phyloP scores from a whole-genome alignment of 2,113 vertebrate genomes.

The Balaeniceps rex region DNA sequence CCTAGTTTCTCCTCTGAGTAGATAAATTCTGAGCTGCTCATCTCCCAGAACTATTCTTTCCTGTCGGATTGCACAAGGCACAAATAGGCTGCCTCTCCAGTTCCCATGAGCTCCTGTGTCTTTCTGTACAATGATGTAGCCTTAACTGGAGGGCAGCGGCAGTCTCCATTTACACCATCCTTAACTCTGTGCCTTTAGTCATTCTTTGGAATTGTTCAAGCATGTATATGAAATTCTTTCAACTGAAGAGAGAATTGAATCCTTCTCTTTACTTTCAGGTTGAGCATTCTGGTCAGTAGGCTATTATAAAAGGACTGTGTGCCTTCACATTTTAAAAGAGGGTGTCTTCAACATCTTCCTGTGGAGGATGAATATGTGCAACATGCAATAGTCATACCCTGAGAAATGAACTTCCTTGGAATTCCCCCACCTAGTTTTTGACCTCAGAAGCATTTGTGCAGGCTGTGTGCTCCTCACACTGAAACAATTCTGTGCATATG shows the following conservation, averaged over 20 bases:
- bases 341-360: background rate
- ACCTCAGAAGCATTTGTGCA: background rate
- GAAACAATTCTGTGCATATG: rapidly evolving
- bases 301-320: background rate
- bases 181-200: background rate
- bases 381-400: background rate
- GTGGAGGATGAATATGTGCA: background rate
- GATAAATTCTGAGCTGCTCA: background rate
- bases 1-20: background rate
- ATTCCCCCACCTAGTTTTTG: background rate
- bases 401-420: background rate
- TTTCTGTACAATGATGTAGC: background rate
- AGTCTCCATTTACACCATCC: background rate
- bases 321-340: background rate
- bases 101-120: background rate
- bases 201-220: background rate
- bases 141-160: background rate
- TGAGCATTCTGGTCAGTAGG: background rate
- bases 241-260: background rate
- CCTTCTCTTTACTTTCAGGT: background rate
- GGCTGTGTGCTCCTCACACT: background rate
- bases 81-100: background rate
- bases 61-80: background rate
- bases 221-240: background rate
- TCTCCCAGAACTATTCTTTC: background rate